Base-by-base conservation (phyloP, 2,113 vertebrate species). In the Sinocyclocheilus maitianheensis region DNA sequence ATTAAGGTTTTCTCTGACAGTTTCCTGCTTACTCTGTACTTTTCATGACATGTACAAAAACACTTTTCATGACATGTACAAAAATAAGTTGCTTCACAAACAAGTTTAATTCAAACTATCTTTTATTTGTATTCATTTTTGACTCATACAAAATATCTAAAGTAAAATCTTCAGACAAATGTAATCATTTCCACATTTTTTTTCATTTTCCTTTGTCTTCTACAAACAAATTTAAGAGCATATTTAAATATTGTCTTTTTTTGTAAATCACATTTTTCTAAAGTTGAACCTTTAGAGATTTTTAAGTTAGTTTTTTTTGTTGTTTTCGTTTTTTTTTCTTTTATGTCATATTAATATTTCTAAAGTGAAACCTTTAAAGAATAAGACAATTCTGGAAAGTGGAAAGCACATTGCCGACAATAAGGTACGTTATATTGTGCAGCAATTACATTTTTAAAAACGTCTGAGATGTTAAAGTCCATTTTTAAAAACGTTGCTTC, bases 401-500 rank as follows among this genome's bases (percentile, higher is more conserved):
- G 85, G 83, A 82, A 84, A 85, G 86, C 86, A 84, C 65, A 80
- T 87, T 83, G 85, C 85, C n/a, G 82, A 87, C 88, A 87, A 71
- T 88, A 86, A 88, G 58, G 6, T 84, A 81, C 83, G 87, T 84
- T 84, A 84, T 91, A 92, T 92, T 89, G 91, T 93, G 91, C 93
- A 91, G 92, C 92, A 51, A 89, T 92, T 92, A 87, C 89, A 72
- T 91, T 22, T 82, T 89, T 88, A 74, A 92, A 91, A 94, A 87
- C 3, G 86, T 85, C 55, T 30, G 11, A 63, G 88, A 34, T 89
- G 72, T 87, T 77, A 93, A 84, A 94, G 93, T 94, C 91, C 77
- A 89, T 94, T 94, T 91, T 85, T 84, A 89, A 91, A 69, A 86
- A 90, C 46, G 90, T 91, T 93, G 94, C 93, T 90, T 91, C 74